Conservation (phyloP, 37 sponge, comb jelly and placozoan genomes). For the Spongia lamella region DNA sequence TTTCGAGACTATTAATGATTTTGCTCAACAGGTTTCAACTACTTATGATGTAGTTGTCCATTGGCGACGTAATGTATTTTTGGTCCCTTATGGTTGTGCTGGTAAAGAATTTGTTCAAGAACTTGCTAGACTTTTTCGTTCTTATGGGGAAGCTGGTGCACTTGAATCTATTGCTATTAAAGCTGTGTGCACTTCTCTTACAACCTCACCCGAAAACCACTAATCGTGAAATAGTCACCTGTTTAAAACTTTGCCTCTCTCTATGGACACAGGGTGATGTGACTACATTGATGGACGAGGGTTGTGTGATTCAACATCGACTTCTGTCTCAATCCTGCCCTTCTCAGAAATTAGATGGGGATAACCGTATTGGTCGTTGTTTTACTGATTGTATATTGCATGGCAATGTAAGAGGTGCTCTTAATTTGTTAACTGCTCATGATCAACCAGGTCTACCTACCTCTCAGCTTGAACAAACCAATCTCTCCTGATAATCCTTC, state of each 20-base stretch:
- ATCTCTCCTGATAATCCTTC: conserved; percentile 7
- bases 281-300: conserved; percentile 9
- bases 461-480: neutral
- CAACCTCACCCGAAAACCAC: conserved; percentile 29
- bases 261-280: conserved; percentile 37
- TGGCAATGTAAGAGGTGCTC: conserved; percentile 39
- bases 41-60: conserved; percentile 24
- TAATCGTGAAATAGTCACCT: conserved; percentile 17
- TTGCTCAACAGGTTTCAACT: too few relatives aligned
- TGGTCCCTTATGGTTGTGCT: conserved; percentile 10
- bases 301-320: conserved; percentile 16
- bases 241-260: conserved; percentile 9
- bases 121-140: conserved; percentile 15
- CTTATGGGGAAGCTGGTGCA: conserved; percentile 23
- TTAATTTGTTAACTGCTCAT: conserved; percentile 12
- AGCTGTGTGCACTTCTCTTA: conserved; percentile 17
- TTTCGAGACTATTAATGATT: too few relatives aligned
- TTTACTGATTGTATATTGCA: conserved; percentile 18
- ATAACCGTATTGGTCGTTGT: neutral
- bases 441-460: conserved; percentile 26
- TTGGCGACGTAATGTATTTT: conserved; percentile 20
- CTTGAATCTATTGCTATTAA: conserved; percentile 21
- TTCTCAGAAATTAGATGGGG: neutral
- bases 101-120: conserved; percentile 20
- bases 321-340: neutral